phyloP scores from a whole-genome alignment of 1,140 invertebrate species.

The Amyelois transitella region DNA sequence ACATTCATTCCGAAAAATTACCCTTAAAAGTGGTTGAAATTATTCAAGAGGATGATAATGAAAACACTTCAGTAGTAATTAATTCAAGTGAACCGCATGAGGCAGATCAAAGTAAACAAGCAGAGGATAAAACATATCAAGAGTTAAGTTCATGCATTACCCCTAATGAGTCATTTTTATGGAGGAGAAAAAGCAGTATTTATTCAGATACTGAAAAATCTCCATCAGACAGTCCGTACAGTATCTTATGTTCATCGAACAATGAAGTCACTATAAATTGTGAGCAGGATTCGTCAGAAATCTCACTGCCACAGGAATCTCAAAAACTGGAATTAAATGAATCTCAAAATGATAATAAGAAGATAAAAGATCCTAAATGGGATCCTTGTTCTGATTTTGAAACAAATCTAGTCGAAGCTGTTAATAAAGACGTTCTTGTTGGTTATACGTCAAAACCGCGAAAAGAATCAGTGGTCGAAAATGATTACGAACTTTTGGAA shows the following conservation, averaged over 20 bases:
- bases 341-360: constrained; percentile 30
- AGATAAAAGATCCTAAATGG: constrained; percentile 24
- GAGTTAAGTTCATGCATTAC: constrained; percentile 54
- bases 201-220: constrained; percentile 56
- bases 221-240: constrained; percentile 46
- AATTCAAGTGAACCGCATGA: constrained; percentile 5
- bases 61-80: constrained; percentile 12
- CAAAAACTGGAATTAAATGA: constrained; percentile 16
- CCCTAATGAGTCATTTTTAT: constrained; percentile 71
- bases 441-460: constrained; percentile 52
- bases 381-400: constrained; percentile 56
- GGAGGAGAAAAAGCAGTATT: constrained; percentile 59
- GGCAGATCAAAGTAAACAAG: constrained; percentile 6
- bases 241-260: constrained; percentile 42
- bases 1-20: constrained; percentile 59
- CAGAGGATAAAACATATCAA: constrained; percentile 38
- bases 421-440: constrained; percentile 58
- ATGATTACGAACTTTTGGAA: constrained; percentile 68
- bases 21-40: constrained; percentile 64
- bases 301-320: constrained; percentile 22
- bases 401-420: constrained; percentile 67
- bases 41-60: constrained; percentile 58
- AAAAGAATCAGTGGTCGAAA: constrained; percentile 41
- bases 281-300: constrained; percentile 25
- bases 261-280: constrained; percentile 31